Evolutionary conservation across 1,140 invertebrate genomes (phyloP), one percentile per base, ranked within the genome.

Genomic region (Neodiprion virginianus): DNA sequence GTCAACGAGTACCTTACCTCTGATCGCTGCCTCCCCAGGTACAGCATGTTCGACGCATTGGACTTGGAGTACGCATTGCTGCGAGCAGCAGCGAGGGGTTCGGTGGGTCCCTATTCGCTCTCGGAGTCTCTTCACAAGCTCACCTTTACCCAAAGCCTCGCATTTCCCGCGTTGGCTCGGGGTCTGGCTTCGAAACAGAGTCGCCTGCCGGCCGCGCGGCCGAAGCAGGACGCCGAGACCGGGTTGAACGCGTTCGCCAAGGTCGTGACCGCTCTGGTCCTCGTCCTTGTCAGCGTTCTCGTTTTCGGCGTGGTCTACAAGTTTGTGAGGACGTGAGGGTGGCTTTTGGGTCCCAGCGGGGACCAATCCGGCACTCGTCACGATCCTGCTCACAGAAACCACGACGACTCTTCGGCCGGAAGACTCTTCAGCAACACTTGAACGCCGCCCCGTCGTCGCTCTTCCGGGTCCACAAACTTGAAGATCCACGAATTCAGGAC

Each of bases 241-340:
- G 92, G 92, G 40, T 83, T 93, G 73, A 93, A 93, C 84, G 91
- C 91, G 61, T 93, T 93, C 81, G 93, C 93, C 61, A 93, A 94
- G 84, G 91, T 93, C 28, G 89, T 94, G 48, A 94, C 93, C 0
- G 93, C 93, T 8, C 85, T 94, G 7, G 91, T 94, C 1, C 84
- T 94, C 21, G 91, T 94, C 76, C 84, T 94, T 10, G 92, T 94
- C 28, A 93, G 92, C 78, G 92, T 94, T 68, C 88, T 95, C 80
- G 93, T 94, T 71, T 94, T 94, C 82, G 91, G 93, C 11, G 92
- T 94, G 2, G 92, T 95, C 28, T 94, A 94, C 81, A 94, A 94
- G 82, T 94, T 94, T 80, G 92, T 93, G 79, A 89, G 91, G 81
- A 93, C 93, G 91, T 94, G 93, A 94, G 93, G 92, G 67, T 93